Evolutionary conservation across 1,140 invertebrate genomes (phyloP), one percentile per base, ranked within the genome.

Genomic region (Reticulitermes speratus): DNA sequence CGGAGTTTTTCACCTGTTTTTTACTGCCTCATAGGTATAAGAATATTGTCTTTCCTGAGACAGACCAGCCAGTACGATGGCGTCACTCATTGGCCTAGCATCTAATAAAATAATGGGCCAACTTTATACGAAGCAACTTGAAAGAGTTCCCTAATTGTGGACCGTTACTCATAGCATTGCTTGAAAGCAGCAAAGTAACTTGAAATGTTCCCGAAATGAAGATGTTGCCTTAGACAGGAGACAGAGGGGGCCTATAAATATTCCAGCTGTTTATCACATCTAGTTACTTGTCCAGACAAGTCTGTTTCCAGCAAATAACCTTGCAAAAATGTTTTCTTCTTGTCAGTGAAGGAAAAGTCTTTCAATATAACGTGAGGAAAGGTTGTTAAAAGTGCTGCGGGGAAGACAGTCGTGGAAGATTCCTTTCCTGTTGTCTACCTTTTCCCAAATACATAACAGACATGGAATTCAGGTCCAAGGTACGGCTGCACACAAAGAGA

Each of bases 401-500:
- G 59, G 19, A 65, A 48, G 48, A 48, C 59, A 19, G 59, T 16
- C 1, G 21, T 48, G 8, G 65, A 30, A 30, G n/a, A 11, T 75
- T 75, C 65, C 25, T n/a, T 65, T 23, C 59, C n/a, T 14, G 65
- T 75, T 75, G 65, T 75, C 25, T 75, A 75, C 65, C 65, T 75
- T 75, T 75, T 30, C 65, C 65, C 65, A 75, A 75, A 75, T 75
- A 75, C 65, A 75, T 75, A 75, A 75, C n/a, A 75, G 65, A 75
- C 65, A 30, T 75, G 65, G 65, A 75, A 75, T 75, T 75, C 65
- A 75, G 65, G 65, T n/a, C 65, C 65, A 75, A 75, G 65, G 25
- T 30, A n/a, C 65, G 30, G n/a, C 65, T n/a, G n/a, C 9, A 25
- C 7, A 75, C 65, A 75, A 75, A 75, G 65, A 30, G 65, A 75